A percentile compares a stretch with the other conserved stretches of the same genome.
Evolutionary conservation across 2,113 vertebrate genomes (phyloP).

Genomic region (Podarcis cretensis): DNA sequence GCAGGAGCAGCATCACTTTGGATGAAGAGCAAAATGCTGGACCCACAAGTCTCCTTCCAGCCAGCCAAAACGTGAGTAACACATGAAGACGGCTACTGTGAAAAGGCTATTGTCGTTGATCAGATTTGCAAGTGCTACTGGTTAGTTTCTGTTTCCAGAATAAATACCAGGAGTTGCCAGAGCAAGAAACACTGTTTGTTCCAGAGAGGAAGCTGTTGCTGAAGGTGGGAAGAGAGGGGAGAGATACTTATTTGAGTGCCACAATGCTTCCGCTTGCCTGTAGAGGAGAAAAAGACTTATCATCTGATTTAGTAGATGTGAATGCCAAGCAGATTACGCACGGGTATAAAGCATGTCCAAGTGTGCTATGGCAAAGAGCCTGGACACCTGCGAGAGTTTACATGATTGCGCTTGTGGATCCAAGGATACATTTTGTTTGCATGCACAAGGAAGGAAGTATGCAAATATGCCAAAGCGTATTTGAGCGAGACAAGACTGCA

Average conservation of each 20-base stretch:
- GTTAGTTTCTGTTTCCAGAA: neutral
- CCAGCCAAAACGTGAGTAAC: too few relatives aligned
- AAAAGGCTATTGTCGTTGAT: neutral
- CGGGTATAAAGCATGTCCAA: neutral
- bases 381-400: neutral
- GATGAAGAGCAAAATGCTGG: too few relatives aligned
- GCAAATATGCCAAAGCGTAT: neutral
- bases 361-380: too few relatives aligned
- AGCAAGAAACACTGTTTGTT: neutral
- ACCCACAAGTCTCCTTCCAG: too few relatives aligned
- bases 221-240: neutral
- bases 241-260: neutral
- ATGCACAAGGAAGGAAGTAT: neutral
- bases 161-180: neutral
- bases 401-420: neutral
- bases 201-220: neutral
- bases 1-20: too few relatives aligned
- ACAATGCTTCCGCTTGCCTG: neutral
- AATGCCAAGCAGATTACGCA: neutral
- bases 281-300: neutral
- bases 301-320: neutral
- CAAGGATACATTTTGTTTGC: neutral
- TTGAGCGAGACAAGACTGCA: neutral
- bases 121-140: neutral
- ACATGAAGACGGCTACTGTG: too few relatives aligned